A percentile compares a stretch with the other conserved stretches of the same genome.
Conservation (phyloP, 1,140 invertebrate species). For the Meloidogyne hapla region DNA sequence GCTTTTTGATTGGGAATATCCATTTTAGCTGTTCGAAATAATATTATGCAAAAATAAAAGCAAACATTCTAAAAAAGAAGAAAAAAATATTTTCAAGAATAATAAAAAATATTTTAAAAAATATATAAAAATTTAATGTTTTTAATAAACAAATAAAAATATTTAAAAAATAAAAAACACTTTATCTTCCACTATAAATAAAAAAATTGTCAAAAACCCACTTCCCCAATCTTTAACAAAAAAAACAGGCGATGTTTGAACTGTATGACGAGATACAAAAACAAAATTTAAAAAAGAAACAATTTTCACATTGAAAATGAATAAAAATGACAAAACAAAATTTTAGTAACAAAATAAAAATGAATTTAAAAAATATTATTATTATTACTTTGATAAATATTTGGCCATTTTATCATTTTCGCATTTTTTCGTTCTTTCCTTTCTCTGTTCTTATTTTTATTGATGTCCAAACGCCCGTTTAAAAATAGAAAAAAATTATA, state of each 20-base stretch:
- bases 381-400: background rate
- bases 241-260: background rate
- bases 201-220: background rate
- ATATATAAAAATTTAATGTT: background rate
- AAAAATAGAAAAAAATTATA: too few relatives aligned
- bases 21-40: background rate
- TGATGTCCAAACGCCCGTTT: too few relatives aligned
- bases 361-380: background rate
- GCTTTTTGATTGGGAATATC: background rate
- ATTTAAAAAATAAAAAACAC: background rate
- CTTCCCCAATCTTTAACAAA: background rate
- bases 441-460: background rate
- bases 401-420: background rate
- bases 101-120: background rate
- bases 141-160: background rate
- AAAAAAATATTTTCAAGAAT: background rate
- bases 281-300: background rate
- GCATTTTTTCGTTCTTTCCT: background rate
- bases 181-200: background rate
- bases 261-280: background rate
- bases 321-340: background rate
- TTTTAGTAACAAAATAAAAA: background rate
- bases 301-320: background rate
- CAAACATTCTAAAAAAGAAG: background rate
- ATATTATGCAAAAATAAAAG: background rate